Evolutionary conservation across 1,140 invertebrate species (phyloP), one percentile per base, ranked within the genome.

Genomic region (Zaprionus nigranus): DNA sequence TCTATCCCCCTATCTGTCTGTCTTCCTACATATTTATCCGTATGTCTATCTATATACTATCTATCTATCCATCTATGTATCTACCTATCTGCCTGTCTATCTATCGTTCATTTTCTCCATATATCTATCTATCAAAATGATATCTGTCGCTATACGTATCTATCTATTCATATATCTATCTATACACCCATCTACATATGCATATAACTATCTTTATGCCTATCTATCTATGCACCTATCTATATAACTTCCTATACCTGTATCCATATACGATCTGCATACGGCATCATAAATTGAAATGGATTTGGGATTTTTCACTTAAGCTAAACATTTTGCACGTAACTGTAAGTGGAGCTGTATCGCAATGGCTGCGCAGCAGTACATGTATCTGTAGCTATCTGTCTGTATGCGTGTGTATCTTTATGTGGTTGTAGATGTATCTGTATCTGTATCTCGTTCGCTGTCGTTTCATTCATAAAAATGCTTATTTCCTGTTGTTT

Each of bases 391-490:
- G 60, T 12, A 46, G 34, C n/a, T 53, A 7, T 12, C 30, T 30
- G 15, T 60, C n/a, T 75, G 12, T 61, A 17, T 75, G 36, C 62
- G 28, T 59, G 5, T 82, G 49, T 65, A 43, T 61, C 46, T 69
- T 38, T 58, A 71, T 65, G 22, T 79, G 62, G 70, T 59, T 61
- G 46, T 22, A 51, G 46, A 34, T 70, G 51, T 62, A 34, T 59
- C 54, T 73, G 63, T 67, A 59, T 73, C 70, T 74, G 63, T 66
- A 57, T 57, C 57, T 71, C 46, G 54, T 75, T 79, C 62, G 84
- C 74, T 80, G 80, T 88, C 84, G 78, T 90, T 88, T 88, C 84
- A 88, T 88, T 88, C 84, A 88, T 88, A 88, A 90, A 88, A 88
- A 90, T 90, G 86, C 81, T 81, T 88, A 85, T 90, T 88, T 88